Evolutionary conservation across 2,113 vertebrate species (phyloP).

Genomic region (Sterna hirundo): DNA sequence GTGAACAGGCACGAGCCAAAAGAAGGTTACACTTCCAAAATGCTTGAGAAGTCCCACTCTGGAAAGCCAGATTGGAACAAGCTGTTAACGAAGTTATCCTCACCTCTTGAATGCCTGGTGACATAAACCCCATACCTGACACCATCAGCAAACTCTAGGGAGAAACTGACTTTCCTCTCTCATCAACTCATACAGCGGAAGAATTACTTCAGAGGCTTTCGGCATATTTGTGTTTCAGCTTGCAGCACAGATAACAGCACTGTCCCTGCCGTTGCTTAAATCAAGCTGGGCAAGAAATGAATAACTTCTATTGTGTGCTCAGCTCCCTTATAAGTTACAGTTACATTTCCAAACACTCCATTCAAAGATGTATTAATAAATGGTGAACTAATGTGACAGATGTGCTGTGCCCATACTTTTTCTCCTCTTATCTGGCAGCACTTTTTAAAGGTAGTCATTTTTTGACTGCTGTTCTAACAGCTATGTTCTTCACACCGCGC

Average conservation of each 20-base stretch:
- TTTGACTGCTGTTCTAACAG: neutral
- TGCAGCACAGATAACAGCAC: neutral
- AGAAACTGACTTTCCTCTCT: neutral
- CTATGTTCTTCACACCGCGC: neutral
- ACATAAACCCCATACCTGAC: neutral
- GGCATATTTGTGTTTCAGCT: neutral
- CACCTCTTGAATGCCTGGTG: neutral
- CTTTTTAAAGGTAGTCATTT: neutral
- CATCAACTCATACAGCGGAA: neutral
- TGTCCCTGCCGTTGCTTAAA: neutral
- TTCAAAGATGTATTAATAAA: neutral
- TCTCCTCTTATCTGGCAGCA: neutral
- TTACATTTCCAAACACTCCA: neutral
- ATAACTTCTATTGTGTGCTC: neutral
- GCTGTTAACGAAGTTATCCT: neutral
- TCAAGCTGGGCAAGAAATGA: neutral
- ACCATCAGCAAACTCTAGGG: neutral
- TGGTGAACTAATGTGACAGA: neutral
- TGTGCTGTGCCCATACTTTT: neutral
- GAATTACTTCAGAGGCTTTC: neutral
- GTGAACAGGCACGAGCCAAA: neutral
- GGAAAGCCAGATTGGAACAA: neutral
- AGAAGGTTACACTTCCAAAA: neutral
- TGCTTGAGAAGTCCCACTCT: neutral
- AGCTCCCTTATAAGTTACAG: neutral